Evolutionary conservation across 2,888 invertebrate genomes (phyloP).

Genomic region (Aromia moschata): DNA sequence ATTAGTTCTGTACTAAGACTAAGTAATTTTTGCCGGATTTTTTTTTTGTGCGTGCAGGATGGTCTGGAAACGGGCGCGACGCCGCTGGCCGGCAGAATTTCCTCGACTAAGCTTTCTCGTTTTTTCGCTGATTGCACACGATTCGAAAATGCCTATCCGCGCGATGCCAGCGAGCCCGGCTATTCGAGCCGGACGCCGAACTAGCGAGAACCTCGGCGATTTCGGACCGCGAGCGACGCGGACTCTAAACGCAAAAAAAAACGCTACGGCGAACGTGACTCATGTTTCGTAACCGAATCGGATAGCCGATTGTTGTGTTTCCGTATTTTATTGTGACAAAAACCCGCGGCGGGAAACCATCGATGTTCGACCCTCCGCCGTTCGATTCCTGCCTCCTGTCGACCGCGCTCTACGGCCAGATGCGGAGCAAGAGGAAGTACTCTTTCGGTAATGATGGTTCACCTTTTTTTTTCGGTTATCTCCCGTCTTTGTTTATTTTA

Average conservation of each 20-base stretch:
- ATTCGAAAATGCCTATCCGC: slow-evolving; percentile 18
- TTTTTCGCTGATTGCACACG: slow-evolving; percentile 26
- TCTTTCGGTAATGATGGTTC: slow-evolving; percentile 34
- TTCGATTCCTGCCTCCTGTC: slow-evolving; percentile 5
- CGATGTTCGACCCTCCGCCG: slow-evolving; percentile 25
- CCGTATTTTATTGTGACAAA: slow-evolving; percentile 32
- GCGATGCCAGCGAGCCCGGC: slow-evolving; percentile 13
- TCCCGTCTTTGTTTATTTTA: no score
- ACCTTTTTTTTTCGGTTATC: no score
- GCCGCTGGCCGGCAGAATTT: no score
- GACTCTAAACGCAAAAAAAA: slow-evolving; percentile 6
- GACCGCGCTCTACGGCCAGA: slow-evolving; percentile 16
- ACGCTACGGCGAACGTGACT: slow-evolving; percentile 6
- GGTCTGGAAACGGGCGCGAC: no score
- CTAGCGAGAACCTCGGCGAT: no score
- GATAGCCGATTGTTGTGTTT: no score
- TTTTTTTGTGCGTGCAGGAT: no score
- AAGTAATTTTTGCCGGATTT: no score
- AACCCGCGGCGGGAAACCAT: slow-evolving; percentile 31
- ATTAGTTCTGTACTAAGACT: no score
- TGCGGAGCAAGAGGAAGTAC: slow-evolving; percentile 34
- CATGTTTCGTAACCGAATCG: slow-evolving; percentile 20
- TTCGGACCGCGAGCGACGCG: not conserved
- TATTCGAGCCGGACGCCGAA: no score
- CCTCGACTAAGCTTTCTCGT: slow-evolving; percentile 26